These are phyloP conservation scores for Macroglossus sobrinus DNA, from an alignment of 2,113 vertebrate genomes.

Conservation along the genomic window DNA sequence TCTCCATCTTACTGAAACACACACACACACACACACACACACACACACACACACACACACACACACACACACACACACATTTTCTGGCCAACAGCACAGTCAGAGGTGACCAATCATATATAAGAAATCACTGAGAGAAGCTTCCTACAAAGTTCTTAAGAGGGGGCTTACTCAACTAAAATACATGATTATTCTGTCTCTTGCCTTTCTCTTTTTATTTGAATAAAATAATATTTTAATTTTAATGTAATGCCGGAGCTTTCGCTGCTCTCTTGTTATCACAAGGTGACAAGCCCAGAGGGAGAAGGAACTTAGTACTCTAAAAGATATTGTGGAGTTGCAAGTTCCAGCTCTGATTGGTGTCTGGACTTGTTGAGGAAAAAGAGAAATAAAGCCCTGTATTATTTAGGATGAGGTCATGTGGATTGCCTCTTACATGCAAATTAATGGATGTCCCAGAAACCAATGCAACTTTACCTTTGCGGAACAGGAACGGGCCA, in stretches of 20 bases:
- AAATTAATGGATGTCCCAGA: background rate
- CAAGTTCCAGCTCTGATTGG: background rate
- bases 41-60: no score
- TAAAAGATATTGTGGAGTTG: background rate
- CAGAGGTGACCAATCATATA: background rate
- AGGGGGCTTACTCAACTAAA: background rate
- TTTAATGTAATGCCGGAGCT: background rate
- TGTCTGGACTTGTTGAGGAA: background rate
- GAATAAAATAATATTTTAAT: background rate
- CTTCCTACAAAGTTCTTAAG: background rate
- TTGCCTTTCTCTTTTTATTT: background rate
- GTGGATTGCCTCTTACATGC: no score
- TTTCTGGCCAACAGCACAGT: background rate
- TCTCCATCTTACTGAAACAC: no score
- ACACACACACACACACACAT: no score
- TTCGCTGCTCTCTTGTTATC: background rate
- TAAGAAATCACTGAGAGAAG: background rate
- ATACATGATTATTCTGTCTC: background rate
- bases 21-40: no score
- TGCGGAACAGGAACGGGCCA: constrained; percentile 79
- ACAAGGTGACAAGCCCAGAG: background rate
- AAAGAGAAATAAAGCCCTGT: background rate
- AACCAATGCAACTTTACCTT: constrained; percentile 47
- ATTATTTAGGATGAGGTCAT: background rate
- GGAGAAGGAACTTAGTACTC: no score